Base-by-base conservation (phyloP, 2,888 invertebrate species). In the Hoplodrina ambigua region DNA sequence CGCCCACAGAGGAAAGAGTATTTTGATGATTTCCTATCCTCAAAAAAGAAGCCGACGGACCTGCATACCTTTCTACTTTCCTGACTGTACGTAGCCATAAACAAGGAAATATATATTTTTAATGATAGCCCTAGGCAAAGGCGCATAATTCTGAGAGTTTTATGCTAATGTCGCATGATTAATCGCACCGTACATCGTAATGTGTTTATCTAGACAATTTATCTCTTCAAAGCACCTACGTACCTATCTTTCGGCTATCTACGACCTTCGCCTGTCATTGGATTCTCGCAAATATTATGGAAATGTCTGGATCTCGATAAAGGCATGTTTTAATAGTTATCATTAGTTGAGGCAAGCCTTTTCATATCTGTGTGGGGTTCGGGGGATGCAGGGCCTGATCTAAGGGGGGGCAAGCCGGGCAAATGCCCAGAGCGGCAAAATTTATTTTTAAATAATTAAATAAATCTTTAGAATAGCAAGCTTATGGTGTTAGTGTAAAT, bases 231-330 rank as follows among this genome's bases (percentile, higher is more conserved):
- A 74, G 49, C 37, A 41, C 11, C 41, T 46, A 46, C 46, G 17
- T 46, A 46, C 46, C 46, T 72, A 70, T 63, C 59, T 55, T 75
- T 67, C 54, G 37, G 62, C 67, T 72, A 76, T 82, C 77, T 65
- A 44, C 50, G 69, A 85, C 83, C 85, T 85, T 83, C 69, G 67
- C 67, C 54, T 75, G 83, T 74, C 83, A 78, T 76, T 80, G 75
- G 69, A 58, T 65, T 58, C 64, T 64, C 50, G 69, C 71, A 62
- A 84, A 77, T 82, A 78, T 78, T 71, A 60, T 69, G 53, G 56
- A 56, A 68, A 62, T 64, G 37, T 58, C 56, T 66, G 15, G 52
- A 8, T 19, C 6, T 78, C 60, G 53, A 59, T 62, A 52, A 49
- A 37, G 46, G 19, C 55, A 46, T 19, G 50, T 55, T 75, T 72